phyloP scores from a whole-genome alignment of 2,797 vertebrate genomes.

The Eulemur albifrons region DNA sequence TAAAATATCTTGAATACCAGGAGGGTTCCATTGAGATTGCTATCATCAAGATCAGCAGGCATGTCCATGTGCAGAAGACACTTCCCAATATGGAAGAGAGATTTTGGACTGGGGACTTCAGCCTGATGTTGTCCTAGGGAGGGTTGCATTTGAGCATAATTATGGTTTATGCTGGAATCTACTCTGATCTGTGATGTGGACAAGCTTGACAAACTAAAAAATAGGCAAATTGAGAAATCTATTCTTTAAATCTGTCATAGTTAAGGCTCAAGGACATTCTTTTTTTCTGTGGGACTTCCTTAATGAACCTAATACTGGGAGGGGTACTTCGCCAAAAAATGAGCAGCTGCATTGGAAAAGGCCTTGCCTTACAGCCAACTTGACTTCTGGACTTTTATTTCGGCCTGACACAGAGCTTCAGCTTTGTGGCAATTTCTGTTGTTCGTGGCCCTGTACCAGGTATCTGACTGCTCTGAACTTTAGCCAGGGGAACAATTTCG shows the following conservation, averaged over 20 bases:
- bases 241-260: background rate
- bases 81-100: background rate
- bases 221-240: background rate
- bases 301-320: background rate
- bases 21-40: background rate
- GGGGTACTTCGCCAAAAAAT: background rate
- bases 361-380: background rate
- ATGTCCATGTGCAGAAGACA: background rate
- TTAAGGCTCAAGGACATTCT: background rate
- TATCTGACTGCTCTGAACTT: background rate
- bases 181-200: background rate
- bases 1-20: background rate
- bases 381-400: background rate
- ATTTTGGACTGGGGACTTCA: background rate
- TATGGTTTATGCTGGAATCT: background rate
- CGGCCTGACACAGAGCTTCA: background rate
- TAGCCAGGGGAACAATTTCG: background rate
- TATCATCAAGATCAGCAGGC: background rate
- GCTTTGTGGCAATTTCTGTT: background rate
- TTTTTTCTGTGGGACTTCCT: background rate
- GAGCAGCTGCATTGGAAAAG: background rate
- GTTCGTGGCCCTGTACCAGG: background rate
- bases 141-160: background rate
- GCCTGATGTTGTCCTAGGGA: background rate
- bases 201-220: background rate